Percentiles rank a stretch among this genome's conserved stretches.
phyloP scores from a whole-genome alignment of 2,113 vertebrate species.

The Brevimyrus niger region DNA sequence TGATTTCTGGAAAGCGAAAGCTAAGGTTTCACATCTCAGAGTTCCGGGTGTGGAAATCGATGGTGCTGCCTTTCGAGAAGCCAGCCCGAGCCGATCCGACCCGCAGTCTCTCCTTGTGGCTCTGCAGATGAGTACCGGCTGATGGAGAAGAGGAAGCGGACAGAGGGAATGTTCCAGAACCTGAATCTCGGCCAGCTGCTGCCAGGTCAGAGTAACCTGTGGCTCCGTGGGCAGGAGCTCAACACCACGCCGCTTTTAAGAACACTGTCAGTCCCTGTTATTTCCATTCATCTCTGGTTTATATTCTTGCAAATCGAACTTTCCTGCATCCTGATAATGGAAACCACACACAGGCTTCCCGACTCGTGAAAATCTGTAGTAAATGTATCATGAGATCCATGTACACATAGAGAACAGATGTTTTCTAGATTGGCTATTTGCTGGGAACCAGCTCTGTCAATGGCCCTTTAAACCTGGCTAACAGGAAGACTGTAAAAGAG shows the following conservation, averaged over 20 bases:
- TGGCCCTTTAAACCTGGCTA: not conserved
- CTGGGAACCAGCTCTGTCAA: not conserved
- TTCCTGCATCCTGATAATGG: not conserved
- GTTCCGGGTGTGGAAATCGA: not conserved
- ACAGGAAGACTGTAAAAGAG: not conserved
- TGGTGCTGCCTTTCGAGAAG: not conserved
- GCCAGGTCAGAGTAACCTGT: constrained; percentile 26
- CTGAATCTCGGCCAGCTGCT: constrained; percentile 50
- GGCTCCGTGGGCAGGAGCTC: not conserved
- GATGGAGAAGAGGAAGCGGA: constrained; percentile 64
- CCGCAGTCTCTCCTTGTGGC: not conserved
- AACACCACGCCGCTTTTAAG: too few relatives aligned
- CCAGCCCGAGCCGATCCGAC: not conserved
- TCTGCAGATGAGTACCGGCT: constrained; percentile 61
- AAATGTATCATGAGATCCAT: not conserved
- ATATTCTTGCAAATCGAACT: not conserved
- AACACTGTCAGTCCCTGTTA: not conserved
- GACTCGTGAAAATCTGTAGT: not conserved
- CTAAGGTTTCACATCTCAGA: not conserved
- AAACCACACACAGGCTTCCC: not conserved
- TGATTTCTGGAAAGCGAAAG: not conserved
- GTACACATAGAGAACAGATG: not conserved
- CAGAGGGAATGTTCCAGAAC: constrained; percentile 58
- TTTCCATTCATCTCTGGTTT: not conserved
- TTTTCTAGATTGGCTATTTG: not conserved